These are phyloP conservation scores for Leptinotarsa lineolata DNA, from an alignment of 1,140 invertebrate genomes.

Conservation along the genomic window DNA sequence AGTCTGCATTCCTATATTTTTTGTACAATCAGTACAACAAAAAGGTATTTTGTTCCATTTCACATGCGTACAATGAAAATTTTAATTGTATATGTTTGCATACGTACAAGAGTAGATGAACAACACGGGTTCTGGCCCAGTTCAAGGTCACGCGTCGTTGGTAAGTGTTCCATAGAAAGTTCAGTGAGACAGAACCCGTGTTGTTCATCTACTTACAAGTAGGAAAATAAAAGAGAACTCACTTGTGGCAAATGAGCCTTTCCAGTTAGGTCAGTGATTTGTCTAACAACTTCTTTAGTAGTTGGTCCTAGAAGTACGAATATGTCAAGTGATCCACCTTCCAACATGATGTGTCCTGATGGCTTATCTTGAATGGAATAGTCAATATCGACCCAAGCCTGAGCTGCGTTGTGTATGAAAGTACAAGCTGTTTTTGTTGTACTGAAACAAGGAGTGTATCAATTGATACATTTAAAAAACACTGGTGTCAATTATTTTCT, in stretches of 20 bases:
- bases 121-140: too few species aligned
- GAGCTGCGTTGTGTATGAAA: constrained; percentile 96
- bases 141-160: too few species aligned
- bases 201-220: too few species aligned
- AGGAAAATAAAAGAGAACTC: constrained; percentile 58
- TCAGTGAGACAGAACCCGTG: background rate
- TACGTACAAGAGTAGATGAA: background rate
- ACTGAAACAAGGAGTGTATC: constrained; percentile 68
- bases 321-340: constrained; percentile 88
- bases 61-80: too few species aligned
- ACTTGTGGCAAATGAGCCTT: constrained; percentile 60
- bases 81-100: background rate
- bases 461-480: background rate
- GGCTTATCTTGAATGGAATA: constrained; percentile 67
- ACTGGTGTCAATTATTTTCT: background rate
- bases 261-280: constrained; percentile 86
- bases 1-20: too few species aligned
- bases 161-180: too few species aligned
- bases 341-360: constrained; percentile 82
- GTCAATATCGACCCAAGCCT: constrained; percentile 95
- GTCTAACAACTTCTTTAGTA: constrained; percentile 81
- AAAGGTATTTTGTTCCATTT: too few species aligned
- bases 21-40: too few species aligned
- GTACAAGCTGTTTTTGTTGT: constrained; percentile 89
- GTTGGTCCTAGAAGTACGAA: constrained; percentile 88